Conservation (phyloP, 2,888 invertebrate genomes). For the Troilus luridus region DNA sequence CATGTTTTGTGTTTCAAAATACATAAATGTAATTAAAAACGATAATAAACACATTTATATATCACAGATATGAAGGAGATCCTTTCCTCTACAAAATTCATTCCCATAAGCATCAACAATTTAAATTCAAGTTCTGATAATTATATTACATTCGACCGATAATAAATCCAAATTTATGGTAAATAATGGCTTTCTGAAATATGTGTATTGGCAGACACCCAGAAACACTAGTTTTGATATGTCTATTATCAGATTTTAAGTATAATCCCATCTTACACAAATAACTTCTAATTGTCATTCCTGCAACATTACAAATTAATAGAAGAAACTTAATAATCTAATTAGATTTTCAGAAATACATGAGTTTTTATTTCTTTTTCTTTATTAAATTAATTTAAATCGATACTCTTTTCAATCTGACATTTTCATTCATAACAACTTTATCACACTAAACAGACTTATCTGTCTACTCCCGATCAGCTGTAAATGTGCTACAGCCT, state of each 20-base stretch:
- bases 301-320: neutral
- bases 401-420: neutral
- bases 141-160: slow-evolving; percentile 20
- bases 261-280: slow-evolving; percentile 1
- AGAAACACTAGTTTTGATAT: neutral
- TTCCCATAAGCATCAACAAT: neutral
- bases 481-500: neutral
- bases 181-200: neutral
- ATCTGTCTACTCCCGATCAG: slow-evolving; percentile 42
- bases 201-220: neutral
- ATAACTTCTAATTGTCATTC: slow-evolving; percentile 16
- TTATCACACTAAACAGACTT: slow-evolving; percentile 39
- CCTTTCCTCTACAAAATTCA: neutral
- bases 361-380: neutral
- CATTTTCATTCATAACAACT: slow-evolving; percentile 27
- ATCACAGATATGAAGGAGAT: slow-evolving; percentile 17
- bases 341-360: neutral
- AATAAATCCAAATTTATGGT: neutral
- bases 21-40: neutral
- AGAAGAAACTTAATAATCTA: neutral
- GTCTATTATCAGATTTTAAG: neutral
- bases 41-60: neutral
- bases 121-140: neutral
- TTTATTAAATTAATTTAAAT: slow-evolving; percentile 18
- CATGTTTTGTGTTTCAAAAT: neutral